Percentiles rank a stretch among this genome's conserved stretches.
These are phyloP conservation scores for Ophthalmolycus amberensis DNA, from an alignment of 2,113 vertebrate species.

Conservation along the genomic window DNA sequence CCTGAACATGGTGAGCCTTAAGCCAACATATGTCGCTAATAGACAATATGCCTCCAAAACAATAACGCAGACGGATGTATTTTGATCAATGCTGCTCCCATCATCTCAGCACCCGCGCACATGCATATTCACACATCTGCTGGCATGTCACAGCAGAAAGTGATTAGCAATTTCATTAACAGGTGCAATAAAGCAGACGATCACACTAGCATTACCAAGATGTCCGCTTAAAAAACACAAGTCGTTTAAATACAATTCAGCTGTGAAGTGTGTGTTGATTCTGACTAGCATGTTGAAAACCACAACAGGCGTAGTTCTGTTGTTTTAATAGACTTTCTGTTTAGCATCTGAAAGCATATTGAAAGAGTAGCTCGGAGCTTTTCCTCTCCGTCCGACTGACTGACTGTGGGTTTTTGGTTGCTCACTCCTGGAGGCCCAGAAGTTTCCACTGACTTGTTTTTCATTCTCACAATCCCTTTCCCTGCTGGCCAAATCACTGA, in stretches of 20 bases:
- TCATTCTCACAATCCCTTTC: constrained; percentile 79
- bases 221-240: constrained; percentile 26
- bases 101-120: constrained; percentile 30
- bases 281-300: constrained; percentile 35
- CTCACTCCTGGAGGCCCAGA: constrained; percentile 79
- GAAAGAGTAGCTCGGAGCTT: constrained; percentile 69
- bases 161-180: constrained; percentile 73
- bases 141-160: constrained; percentile 54
- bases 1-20: constrained; percentile 58
- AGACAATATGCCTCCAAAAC: constrained; percentile 49
- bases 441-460: constrained; percentile 81
- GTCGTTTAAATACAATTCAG: constrained; percentile 42
- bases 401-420: constrained; percentile 76
- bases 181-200: constrained; percentile 58
- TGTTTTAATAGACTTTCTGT: constrained; percentile 71
- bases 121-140: constrained; percentile 59
- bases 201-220: constrained; percentile 27
- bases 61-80: constrained; percentile 59
- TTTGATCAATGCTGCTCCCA: constrained; percentile 56
- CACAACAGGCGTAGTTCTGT: constrained; percentile 37
- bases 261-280: constrained; percentile 36
- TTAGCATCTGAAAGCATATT: constrained; percentile 70
- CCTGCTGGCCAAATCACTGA: constrained; percentile 82
- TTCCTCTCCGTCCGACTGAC: constrained; percentile 75
- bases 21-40: constrained; percentile 70